Base-by-base conservation (phyloP, 2,113 vertebrate genomes). In the Apodemus speciosus region DNA sequence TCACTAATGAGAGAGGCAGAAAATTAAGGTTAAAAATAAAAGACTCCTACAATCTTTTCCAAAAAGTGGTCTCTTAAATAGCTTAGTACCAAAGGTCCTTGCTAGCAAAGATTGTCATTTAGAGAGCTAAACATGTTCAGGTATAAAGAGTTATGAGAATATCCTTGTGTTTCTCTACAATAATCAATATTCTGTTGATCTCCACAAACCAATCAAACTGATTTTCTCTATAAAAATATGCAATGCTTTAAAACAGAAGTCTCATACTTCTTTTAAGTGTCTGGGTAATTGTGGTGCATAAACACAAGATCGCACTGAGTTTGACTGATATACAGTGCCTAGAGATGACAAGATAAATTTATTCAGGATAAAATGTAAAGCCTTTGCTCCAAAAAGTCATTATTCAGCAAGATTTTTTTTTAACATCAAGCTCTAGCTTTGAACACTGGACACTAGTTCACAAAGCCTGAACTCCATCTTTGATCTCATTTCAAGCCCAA, bases 351-450 rank as follows among this genome's bases (percentile, higher is more conserved):
- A 69, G 64, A 77, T 88, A 38, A 84, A 77, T 68, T 60, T 92
- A 79, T 68, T 85, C 60, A 49, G 13, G 14, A 69, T 68, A 88
- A 90, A 93, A 93, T 83, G 15, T n/a, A 87, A 93, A 79, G 25
- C 85, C 27, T 20, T 85, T 73, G 93, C 46, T 93, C 18, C 46
- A 93, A 92, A 18, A 60, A 62, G 2, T 85, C 16, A 25, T 23
- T 40, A 85, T 13, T 30, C 16, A 81, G 15, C 9, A 53, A 32
- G 83, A 9, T 53, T 81, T 89, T 88, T 53, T 81, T 89, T 88
- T 66, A 40, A 23, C 91, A 2, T 27, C 8, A 75, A 88, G 6
- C 11, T 40, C 66, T 73, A 85, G 38, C 16, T 92, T 76, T 62
- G 79, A 73, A 62, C 30, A 60, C 13, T 40, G 16, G 3, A 38